Base-by-base conservation (phyloP, 2,888 invertebrate species). In the Halocaridina rubra region DNA sequence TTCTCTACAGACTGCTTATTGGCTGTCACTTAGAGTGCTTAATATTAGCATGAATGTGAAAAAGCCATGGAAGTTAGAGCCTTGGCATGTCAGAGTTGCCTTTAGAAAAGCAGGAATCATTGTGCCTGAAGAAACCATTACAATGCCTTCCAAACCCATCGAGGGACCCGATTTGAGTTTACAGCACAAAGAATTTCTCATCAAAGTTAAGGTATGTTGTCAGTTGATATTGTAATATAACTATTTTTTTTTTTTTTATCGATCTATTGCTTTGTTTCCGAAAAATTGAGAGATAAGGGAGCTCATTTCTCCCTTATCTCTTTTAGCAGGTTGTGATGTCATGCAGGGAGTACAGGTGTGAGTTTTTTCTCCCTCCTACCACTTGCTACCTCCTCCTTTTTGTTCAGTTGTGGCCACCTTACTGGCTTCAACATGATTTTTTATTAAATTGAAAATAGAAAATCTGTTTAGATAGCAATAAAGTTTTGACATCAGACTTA, bases 51-150 rank as follows among this genome's bases (percentile, higher is more conserved):
- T 98, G 96, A 97, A 94, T 90, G 94, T 94, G 90, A 93, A 94
- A 32, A 92, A 93, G 74, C 94, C 95, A 0, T 98, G 98, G 98
- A 94, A 93, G 0, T 90, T 98, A n/a, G 94, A 96, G 90, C 95
- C 95, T 0, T 96, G 96, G 95, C 97, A 98, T 90, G 91, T 98
- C 13, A 93, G 93, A 90, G 92, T 94, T 3, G 94, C 95, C 3
- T 94, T 97, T 88, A 93, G 97, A 30, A 95, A 94, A 91, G 92
- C 93, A 79, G 95, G 95, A 0, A 90, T 91, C 27, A 88, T 89
- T 82, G 94, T 95, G 5, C 94, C 94, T 0, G 95, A 96, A 88
- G 91, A 95, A 88, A 93, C 95, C 1, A 96, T 98, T 86, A 93
- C 93, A 84, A 91, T 98, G 91, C 97, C 97, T 0, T 92, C 93